Evolutionary conservation across 2,113 vertebrate species (phyloP), one percentile per base, ranked within the genome.

Genomic region (Platichthys stellatus): DNA sequence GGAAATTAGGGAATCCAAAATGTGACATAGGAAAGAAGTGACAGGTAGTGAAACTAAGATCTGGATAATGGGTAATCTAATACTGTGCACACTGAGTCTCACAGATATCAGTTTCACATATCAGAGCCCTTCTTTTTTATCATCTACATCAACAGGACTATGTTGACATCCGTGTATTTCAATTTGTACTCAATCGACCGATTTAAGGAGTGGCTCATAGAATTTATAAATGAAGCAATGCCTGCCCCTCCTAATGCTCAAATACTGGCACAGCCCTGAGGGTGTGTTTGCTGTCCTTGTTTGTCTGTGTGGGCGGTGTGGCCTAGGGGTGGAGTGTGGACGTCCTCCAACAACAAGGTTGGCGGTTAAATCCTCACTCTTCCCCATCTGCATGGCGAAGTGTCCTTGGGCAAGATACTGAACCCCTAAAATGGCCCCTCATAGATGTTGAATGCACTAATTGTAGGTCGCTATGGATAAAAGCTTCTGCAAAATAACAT

Each of bases 131-230:
- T 49, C 17, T 4, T 49, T 49, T 49, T 49, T 21, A n/a, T 23
- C 20, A 13, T 49, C 47, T 17, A 6, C 18, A 49, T 6, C 11
- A 17, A 18, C 26, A 62, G 2, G 20, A 3, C 21, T 14, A n/a
- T 14, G 13, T 64, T 26, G 13, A 8, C 13, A 13, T 40, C 28
- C 2, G 35, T 31, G 31, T 40, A 12, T 40, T 40, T 40, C 3
- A 40, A 12, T 43, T 43, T 43, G 0, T 13, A 43, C 40, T 43
- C 10, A 11, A 2, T 12, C 11, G 11, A 12, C 11, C 12, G 11
- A 12, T 13, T 13, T 13, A 23, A 83, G 74, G 61, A 68, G 79
- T 69, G 65, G 53, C 35, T 63, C 7, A n/a, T 62, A 15, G 23
- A 1, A 51, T 5, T 20, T n/a, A 2, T 5, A 23, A 54, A 43